Evolutionary conservation across 2,113 vertebrate genomes (phyloP), one percentile per base, ranked within the genome.

Genomic region (Amphilophus citrinellus): DNA sequence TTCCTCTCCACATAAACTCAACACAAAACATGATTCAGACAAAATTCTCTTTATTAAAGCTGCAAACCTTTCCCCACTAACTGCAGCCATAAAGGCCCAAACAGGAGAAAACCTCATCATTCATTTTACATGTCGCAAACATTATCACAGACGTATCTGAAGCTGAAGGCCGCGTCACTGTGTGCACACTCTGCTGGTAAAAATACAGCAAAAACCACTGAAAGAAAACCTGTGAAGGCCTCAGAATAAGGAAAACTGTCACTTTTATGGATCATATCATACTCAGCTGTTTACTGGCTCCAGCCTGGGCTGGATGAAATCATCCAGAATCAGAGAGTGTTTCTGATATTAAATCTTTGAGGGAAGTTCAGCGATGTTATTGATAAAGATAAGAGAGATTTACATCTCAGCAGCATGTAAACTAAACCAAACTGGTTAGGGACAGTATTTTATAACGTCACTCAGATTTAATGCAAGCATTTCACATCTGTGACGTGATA

Each of bases 21-120:
- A 73, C 44, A 73, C 27, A 32, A 32, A 73, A 53, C 44, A 53
- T 7, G 50, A 53, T 53, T 53, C 50, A 53, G 3, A 17, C 47
- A 53, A 7, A 11, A n/a, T n/a, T 73, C 50, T 53, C 15, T 68
- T 53, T 53, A 73, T 53, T 73, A 73, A 53, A 73, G 32, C 47
- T 32, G 7, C 6, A 15, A 37, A 73, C 27, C 47, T n/a, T 32
- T 32, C 27, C 27, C 32, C 27, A 53, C 0, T 6, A 73, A 47
- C 47, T 32, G 32, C 68, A 50, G 9, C 42, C 22, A 9, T 27
- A 10, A 27, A 20, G 44, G 0, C 17, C 66, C 44, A 71, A 13
- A 53, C 24, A 20, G 50, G 17, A 7, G 42, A 30, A 44, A 20
- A 50, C 27, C 47, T 50, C 47, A 30, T 30, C 3, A 5, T 17